These are phyloP conservation scores for Forbesichthys agassizii DNA, from an alignment of 2,113 vertebrate species.

Conservation along the genomic window DNA sequence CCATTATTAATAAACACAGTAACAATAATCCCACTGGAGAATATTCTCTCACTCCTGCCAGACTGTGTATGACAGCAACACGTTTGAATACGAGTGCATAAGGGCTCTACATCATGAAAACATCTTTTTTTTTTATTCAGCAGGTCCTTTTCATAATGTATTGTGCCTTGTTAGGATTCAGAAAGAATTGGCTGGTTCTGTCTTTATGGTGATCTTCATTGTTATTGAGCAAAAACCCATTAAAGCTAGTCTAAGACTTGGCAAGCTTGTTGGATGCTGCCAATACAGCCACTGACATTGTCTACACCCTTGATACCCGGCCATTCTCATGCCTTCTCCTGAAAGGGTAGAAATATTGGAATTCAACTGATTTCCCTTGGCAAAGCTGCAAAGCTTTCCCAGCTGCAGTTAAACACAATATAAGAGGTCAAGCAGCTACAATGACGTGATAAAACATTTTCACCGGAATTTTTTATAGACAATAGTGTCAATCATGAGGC, in stretches of 20 bases:
- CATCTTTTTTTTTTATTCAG: slow-evolving; percentile 6
- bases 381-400: slow-evolving; percentile 37
- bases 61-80: slow-evolving; percentile 44
- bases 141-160: slow-evolving; percentile 42
- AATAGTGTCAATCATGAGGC: slow-evolving; percentile 53
- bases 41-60: slow-evolving; percentile 41
- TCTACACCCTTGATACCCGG: slow-evolving; percentile 59
- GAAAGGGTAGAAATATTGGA: slow-evolving; percentile 54
- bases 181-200: slow-evolving; percentile 47
- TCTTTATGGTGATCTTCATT: slow-evolving; percentile 57
- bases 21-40: slow-evolving; percentile 39
- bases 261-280: slow-evolving; percentile 55
- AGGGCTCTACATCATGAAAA: slow-evolving; percentile 24
- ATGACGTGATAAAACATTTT: slow-evolving; percentile 56
- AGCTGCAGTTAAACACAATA: slow-evolving; percentile 53
- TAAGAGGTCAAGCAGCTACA: slow-evolving; percentile 46
- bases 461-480: slow-evolving; percentile 37
- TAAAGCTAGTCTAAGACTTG: slow-evolving; percentile 59
- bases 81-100: slow-evolving; percentile 44
- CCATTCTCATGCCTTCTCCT: slow-evolving; percentile 23
- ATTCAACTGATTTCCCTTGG: slow-evolving; percentile 58
- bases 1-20: slow-evolving; percentile 26
- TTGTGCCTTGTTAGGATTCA: slow-evolving; percentile 54
- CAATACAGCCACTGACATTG: slow-evolving; percentile 63
- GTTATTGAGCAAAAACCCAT: slow-evolving; percentile 68